Evolutionary conservation across 2,888 invertebrate genomes (phyloP).

Genomic region (Trachelus troglodyta): DNA sequence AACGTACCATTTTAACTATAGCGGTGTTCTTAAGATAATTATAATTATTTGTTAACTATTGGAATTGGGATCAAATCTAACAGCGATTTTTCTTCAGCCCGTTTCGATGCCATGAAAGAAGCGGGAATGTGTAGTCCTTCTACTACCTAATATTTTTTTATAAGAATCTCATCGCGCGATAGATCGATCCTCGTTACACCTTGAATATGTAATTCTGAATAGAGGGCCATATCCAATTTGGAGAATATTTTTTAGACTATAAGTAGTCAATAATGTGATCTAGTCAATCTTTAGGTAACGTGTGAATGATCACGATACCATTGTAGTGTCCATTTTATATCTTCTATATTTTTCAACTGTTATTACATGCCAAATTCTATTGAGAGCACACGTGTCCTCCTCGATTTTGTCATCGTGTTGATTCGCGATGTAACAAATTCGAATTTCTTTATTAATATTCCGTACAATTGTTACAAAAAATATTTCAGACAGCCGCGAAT

Average conservation of each 20-base stretch:
- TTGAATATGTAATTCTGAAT: not conserved
- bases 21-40: slow-evolving; percentile 49
- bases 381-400: slow-evolving; percentile 9
- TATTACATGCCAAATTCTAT: slow-evolving; percentile 44
- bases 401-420: not conserved
- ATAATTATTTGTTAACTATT: slow-evolving; percentile 48
- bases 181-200: not conserved
- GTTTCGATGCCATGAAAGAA: not conserved
- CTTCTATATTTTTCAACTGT: slow-evolving; percentile 44
- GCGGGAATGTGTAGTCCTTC: not conserved
- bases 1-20: not conserved
- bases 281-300: slow-evolving; percentile 52
- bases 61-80: slow-evolving; percentile 65
- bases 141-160: slow-evolving; percentile 58
- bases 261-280: slow-evolving; percentile 53
- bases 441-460: not conserved
- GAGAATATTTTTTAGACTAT: not conserved
- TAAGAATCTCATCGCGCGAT: slow-evolving; percentile 33
- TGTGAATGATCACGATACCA: not conserved
- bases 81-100: slow-evolving; percentile 36
- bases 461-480: not conserved
- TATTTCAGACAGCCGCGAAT: not conserved
- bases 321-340: slow-evolving; percentile 6
- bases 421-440: not conserved
- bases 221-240: not conserved